Percentiles rank a stretch among this genome's conserved stretches.
Evolutionary conservation across 2,113 vertebrate genomes (phyloP).

Genomic region (Bungarus multicinctus): DNA sequence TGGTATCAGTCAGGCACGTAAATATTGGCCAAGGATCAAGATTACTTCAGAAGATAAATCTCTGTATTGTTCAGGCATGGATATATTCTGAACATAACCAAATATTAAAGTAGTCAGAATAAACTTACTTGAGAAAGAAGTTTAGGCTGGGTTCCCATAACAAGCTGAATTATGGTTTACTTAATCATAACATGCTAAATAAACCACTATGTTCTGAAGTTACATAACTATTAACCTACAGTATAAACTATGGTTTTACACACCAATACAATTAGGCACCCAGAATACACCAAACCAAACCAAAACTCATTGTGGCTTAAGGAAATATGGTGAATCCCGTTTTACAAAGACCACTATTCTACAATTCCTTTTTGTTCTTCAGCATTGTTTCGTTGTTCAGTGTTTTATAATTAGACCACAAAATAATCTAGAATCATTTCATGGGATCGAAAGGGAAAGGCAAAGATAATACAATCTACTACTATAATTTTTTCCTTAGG

Average conservation of each 20-base stretch:
- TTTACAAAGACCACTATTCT: not conserved
- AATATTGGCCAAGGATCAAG: conserved; percentile 42
- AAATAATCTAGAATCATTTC: not conserved
- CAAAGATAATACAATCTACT: not conserved
- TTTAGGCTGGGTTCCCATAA: not conserved
- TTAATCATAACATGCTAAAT: not conserved
- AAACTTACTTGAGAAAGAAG: not conserved
- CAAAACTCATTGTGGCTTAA: not conserved
- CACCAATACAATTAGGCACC: not conserved
- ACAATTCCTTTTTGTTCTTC: not conserved
- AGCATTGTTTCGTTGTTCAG: not conserved
- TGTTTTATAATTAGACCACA: not conserved
- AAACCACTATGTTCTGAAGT: not conserved
- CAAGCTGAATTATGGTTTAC: not conserved
- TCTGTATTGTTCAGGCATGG: not conserved
- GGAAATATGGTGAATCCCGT: not conserved
- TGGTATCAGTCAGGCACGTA: conserved; percentile 28
- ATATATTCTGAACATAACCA: not conserved
- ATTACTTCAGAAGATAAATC: conserved; percentile 44
- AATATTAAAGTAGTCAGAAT: not conserved
- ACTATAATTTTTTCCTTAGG: not conserved
- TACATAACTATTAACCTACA: not conserved
- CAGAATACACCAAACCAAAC: not conserved
- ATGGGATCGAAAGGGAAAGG: not conserved
- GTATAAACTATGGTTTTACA: not conserved